Conservation (phyloP, 2,888 invertebrate genomes). For the Leptopilina drosophilae region DNA sequence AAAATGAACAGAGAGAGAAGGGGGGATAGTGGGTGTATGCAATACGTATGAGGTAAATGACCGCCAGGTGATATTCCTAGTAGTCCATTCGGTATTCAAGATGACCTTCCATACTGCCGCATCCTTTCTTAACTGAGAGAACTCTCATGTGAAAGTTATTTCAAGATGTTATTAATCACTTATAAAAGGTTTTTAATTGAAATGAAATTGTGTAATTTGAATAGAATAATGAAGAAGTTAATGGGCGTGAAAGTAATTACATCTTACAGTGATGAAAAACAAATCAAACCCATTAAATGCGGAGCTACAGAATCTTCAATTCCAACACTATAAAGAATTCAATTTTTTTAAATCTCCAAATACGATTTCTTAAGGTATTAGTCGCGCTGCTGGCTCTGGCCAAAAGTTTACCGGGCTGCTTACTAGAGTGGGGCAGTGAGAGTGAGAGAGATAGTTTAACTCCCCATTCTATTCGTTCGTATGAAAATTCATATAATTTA, state of each 20-base stretch:
- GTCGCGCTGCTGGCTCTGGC: too few relatives aligned
- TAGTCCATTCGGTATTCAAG: slow-evolving; percentile 67
- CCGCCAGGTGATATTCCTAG: slow-evolving; percentile 59
- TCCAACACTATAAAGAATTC: neutral
- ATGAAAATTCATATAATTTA: too few relatives aligned
- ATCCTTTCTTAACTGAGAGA: slow-evolving; percentile 54
- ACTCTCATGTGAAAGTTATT: neutral
- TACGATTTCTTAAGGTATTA: neutral
- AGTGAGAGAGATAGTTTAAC: too few relatives aligned
- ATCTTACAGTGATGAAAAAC: neutral
- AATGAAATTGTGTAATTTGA: slow-evolving; percentile 27
- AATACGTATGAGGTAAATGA: slow-evolving; percentile 60
- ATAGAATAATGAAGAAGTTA: slow-evolving; percentile 28
- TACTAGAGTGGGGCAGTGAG: too few relatives aligned
- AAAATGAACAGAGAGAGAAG: slow-evolving; percentile 50
- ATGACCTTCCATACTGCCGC: slow-evolving; percentile 59
- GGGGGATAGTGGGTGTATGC: slow-evolving; percentile 56
- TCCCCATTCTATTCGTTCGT: too few relatives aligned
- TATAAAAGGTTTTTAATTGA: slow-evolving; percentile 18
- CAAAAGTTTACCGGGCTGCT: too few relatives aligned
- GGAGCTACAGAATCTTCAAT: neutral
- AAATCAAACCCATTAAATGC: neutral
- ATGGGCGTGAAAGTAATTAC: slow-evolving; percentile 29
- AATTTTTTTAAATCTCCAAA: neutral
- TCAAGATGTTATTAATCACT: slow-evolving; percentile 21